Evolutionary conservation across 2,797 vertebrate genomes (phyloP).

Genomic region (Argya squamiceps): DNA sequence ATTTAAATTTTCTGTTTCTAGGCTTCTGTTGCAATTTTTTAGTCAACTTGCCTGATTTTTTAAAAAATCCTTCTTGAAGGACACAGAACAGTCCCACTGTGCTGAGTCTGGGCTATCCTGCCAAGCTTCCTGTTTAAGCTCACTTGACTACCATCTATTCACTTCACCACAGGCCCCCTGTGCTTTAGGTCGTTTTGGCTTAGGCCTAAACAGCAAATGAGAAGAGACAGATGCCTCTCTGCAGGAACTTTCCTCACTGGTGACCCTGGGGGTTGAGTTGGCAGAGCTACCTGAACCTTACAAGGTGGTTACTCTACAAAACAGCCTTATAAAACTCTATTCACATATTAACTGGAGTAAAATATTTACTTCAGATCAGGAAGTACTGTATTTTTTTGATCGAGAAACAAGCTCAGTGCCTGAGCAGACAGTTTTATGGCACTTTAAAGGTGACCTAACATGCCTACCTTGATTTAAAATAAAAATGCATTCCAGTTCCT

Average conservation of each 20-base stretch:
- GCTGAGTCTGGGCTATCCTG: background rate
- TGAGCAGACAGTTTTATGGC: background rate
- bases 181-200: constrained; percentile 33
- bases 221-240: constrained; percentile 50
- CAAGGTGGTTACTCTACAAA: background rate
- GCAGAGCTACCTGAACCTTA: background rate
- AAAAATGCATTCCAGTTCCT: background rate
- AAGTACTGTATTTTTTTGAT: background rate
- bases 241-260: background rate
- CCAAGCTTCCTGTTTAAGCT: constrained; percentile 2
- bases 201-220: background rate
- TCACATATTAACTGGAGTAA: background rate
- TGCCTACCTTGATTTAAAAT: background rate
- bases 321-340: background rate
- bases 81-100: background rate
- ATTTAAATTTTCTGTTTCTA: background rate
- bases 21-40: background rate
- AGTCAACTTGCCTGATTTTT: background rate
- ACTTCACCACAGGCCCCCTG: background rate
- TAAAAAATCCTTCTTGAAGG: background rate
- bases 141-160: background rate
- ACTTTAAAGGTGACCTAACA: background rate
- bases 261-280: background rate
- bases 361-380: background rate
- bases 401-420: background rate